Percentiles rank a stretch among this genome's conserved stretches.
phyloP scores from a whole-genome alignment of 2,113 vertebrate genomes.

The Gallinago jamesoni region DNA sequence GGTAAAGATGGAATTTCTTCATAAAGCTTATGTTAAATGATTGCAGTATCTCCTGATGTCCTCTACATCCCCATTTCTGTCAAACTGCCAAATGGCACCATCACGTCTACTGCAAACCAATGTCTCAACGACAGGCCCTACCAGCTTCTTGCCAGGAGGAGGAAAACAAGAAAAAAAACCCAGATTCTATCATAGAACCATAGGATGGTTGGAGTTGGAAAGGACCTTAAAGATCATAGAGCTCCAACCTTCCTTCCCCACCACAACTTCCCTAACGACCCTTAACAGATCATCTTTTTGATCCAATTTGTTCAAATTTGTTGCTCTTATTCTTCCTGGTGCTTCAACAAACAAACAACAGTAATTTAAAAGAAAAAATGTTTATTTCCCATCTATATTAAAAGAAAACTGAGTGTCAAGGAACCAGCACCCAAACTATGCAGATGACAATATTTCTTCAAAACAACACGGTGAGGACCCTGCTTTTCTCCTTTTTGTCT shows the following conservation, averaged over 20 bases:
- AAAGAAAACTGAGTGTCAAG: background rate
- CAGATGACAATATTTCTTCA: background rate
- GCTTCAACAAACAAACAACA: background rate
- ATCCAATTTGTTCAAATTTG: background rate
- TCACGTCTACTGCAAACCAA: background rate
- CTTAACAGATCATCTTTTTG: background rate
- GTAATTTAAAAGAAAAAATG: background rate
- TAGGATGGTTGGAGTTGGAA: too few species aligned
- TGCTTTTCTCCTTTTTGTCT: background rate
- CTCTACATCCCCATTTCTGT: background rate
- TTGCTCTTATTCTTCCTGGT: background rate
- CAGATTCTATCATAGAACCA: background rate
- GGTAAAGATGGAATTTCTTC: background rate
- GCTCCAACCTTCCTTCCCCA: background rate
- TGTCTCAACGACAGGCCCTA: background rate
- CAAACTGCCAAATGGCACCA: background rate
- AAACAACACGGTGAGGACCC: background rate
- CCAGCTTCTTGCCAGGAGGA: background rate
- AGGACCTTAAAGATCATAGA: too few species aligned
- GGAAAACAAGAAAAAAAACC: background rate
- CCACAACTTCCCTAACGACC: background rate
- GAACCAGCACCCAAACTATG: background rate
- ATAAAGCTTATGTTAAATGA: background rate
- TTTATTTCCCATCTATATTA: background rate
- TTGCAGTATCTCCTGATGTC: background rate